Evolutionary conservation across 2,797 vertebrate genomes (phyloP).

Genomic region (Telmatherina bonti): DNA sequence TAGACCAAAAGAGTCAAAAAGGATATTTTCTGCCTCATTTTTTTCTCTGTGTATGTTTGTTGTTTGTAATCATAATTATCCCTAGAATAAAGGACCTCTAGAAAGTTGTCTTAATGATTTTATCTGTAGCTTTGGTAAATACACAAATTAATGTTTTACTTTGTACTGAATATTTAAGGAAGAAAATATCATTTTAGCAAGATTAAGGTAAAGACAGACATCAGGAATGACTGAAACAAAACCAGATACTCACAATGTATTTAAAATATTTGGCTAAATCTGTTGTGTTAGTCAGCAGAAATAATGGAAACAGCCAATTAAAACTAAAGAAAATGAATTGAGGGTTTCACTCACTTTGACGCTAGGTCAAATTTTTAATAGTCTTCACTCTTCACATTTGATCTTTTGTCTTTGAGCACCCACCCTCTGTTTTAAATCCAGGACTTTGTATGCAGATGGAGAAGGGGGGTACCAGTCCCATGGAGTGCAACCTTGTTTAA

Average conservation of each 20-base stretch:
- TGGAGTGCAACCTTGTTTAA: constrained; percentile 67
- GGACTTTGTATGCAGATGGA: constrained; percentile 50
- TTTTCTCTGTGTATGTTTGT: constrained; percentile 26
- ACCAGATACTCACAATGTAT: background rate
- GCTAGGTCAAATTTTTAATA: constrained; percentile 68
- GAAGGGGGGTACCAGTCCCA: constrained; percentile 58
- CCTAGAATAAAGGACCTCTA: background rate
- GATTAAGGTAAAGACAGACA: accelerated
- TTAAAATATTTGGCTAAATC: background rate
- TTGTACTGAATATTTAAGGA: background rate
- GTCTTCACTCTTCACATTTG: constrained; percentile 62
- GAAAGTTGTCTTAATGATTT: background rate
- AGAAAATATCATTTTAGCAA: background rate
- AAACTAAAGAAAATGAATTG: constrained; percentile 32
- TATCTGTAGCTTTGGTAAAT: background rate
- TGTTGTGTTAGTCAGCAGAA: background rate
- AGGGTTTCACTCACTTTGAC: constrained; percentile 37
- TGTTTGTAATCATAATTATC: constrained; percentile 19
- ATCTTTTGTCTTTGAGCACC: constrained; percentile 75
- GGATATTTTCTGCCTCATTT: constrained; percentile 69
- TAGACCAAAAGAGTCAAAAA: constrained; percentile 37
- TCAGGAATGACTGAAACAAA: accelerated
- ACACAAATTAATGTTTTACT: too few species aligned
- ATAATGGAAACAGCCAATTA: background rate
- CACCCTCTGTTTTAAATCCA: constrained; percentile 72